Evolutionary conservation across 2,113 vertebrate genomes (phyloP), one percentile per base, ranked within the genome.

Genomic region (Ascaphus truei): DNA sequence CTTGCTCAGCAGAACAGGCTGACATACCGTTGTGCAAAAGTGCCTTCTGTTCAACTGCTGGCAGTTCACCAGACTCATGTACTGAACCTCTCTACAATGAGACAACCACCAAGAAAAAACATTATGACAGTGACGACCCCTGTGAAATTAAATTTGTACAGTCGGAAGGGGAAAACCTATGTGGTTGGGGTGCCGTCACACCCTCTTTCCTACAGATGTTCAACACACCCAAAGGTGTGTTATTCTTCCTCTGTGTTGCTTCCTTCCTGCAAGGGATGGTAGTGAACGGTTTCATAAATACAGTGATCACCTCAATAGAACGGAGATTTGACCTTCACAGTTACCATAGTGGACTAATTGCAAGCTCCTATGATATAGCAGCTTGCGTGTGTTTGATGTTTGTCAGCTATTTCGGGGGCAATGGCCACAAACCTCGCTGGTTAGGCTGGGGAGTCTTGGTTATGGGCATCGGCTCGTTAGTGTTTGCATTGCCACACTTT

Each of bases 251-350:
- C 1, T 95, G 93, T 0, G 55, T 80, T 20, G 96, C 96, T 15
- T 92, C 95, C n/a, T 98, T 98, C 81, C 89, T 99, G 47, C 96
- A 98, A 82, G 97, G 97, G 43, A 93, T 98, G 94, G 95, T 92
- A 0, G 90, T 98, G 36, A 98, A 98, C 0, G 97, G 97, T 69
- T 92, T 99, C 75, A 87, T 98, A 67, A 99, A 95, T 81, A 96
- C 95, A 0, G 94, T 96, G 64, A 84, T 99, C 80, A 98, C 96
- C 2, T 95, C 97, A 75, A 91, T 99, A 0, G 97, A 99, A 74
- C 88, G 93, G 1, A 93, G 96, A 43, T 99, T 93, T 0, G 92
- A 98, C 76, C 90, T 99, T 57, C 94, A 79, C 73, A 98, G 96
- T 78, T 96, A 94, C 80, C 89, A 98, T 77, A 90, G 93, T 0